Evolutionary conservation across 2,888 invertebrate genomes (phyloP), one percentile per base, ranked within the genome.

Genomic region (Hyposoter didymator): DNA sequence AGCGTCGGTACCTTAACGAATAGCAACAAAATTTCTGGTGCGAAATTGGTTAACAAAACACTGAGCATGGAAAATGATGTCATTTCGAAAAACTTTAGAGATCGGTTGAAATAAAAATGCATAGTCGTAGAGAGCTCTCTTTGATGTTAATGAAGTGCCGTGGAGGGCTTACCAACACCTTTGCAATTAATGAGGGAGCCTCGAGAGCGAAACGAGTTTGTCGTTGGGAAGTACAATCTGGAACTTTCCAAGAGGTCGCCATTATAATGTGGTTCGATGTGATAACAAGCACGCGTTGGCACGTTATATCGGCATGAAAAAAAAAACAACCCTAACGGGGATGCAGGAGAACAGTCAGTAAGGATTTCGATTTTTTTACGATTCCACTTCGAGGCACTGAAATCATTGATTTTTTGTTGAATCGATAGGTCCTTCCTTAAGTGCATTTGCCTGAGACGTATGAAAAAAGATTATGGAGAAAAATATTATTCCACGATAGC

Each of bases 101-200:
- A n/a, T 22, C 28, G n/a, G 47, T 55, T 17, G 0, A 22, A 72
- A 76, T 39, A 66, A 74, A 84, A 78, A 19, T 47, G 35, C 66
- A 32, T 35, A 22, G n/a, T 32, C 19, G 28, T 1, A 17, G 45
- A 59, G 59, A 43, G 3, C 22, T 32, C 74, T 55, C 85, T 85
- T 87, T 87, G 88, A 88, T 85, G 82, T 80, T 87, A 87, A 88
- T 84, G 85, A 88, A 80, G 75, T 49, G 39, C 35, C 73, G 49
- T 76, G 47, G 6, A 74, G 82, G 84, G 74, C 72, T 59, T 62
- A 59, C 84, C 80, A 59, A 59, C 81, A 85, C 66, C 69, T 62
- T 64, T 19, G 59, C 55, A 78, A 62, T 84, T 84, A 84, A 79
- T 74, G 79, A 73, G 74, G 67, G 28, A 49, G 43, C 72, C 39